These are phyloP conservation scores for Scelioninae gen. 2 DNA, from an alignment of 2,888 invertebrate genomes.

Conservation along the genomic window DNA sequence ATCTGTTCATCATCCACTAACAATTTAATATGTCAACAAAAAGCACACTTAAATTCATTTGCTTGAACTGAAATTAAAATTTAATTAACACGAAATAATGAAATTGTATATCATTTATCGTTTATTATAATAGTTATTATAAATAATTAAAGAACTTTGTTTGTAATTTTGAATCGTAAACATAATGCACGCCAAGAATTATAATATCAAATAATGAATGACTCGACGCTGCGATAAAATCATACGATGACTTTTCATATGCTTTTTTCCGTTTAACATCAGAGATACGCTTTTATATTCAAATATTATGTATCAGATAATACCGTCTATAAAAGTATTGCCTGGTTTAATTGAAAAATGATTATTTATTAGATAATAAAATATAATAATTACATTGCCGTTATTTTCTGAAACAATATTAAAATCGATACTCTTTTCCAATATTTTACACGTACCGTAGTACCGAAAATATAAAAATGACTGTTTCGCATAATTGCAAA, in stretches of 20 bases:
- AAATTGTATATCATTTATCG: too few relatives aligned
- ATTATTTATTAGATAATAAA: conserved; percentile 27
- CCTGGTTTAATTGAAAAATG: conserved; percentile 34
- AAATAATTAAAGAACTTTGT: too few relatives aligned
- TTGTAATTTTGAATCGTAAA: too few relatives aligned
- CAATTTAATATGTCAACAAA: too few relatives aligned
- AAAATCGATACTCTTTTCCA: conserved; percentile 14
- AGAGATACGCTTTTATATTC: conserved; percentile 30
- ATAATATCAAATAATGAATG: conserved; percentile 14
- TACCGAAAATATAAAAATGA: conserved; percentile 15
- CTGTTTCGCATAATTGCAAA: conserved; percentile 23
- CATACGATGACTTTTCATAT: conserved; percentile 20
- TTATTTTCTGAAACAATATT: conserved; percentile 21
- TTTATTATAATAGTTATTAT: too few relatives aligned
- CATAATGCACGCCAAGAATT: too few relatives aligned
- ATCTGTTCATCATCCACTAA: too few relatives aligned
- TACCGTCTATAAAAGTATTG: conserved; percentile 21
- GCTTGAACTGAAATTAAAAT: too few relatives aligned
- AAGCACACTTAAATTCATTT: too few relatives aligned
- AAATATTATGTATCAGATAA: conserved; percentile 34
- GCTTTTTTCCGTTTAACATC: conserved; percentile 24
- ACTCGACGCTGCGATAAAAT: conserved; percentile 10
- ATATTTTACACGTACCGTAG: conserved; percentile 2
- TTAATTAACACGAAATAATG: too few relatives aligned
- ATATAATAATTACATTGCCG: conserved; percentile 13